Percentiles rank a stretch among this genome's conserved stretches.
phyloP scores from a whole-genome alignment of 2,113 vertebrate species.

The Psophia crepitans region DNA sequence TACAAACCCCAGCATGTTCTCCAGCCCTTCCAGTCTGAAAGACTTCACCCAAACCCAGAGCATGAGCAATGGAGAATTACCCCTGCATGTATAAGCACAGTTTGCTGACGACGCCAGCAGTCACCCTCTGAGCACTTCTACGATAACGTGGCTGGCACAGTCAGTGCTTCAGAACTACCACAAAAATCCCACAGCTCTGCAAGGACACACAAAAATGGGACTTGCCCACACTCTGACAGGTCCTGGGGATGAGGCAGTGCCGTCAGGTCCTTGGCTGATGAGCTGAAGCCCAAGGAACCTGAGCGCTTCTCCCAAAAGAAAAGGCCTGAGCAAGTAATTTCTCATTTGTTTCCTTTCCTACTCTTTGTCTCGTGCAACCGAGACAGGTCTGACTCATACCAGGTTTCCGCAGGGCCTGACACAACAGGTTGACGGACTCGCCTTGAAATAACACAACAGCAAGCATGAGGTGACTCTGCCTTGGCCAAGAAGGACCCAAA shows the following conservation, averaged over 20 bases:
- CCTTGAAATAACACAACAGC: constrained; percentile 18
- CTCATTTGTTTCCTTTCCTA: not conserved
- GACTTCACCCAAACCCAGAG: not conserved
- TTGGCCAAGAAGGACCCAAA: not conserved
- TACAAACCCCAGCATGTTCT: not conserved
- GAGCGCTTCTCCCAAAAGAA: not conserved
- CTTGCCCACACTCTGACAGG: not conserved
- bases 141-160: not conserved
- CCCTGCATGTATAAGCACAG: not conserved
- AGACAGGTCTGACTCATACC: not conserved
- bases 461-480: not conserved
- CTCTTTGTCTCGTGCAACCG: not conserved
- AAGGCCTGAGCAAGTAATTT: not conserved
- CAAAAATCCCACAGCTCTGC: not conserved
- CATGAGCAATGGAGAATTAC: not conserved
- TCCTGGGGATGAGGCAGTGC: not conserved
- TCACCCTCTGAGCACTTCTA: not conserved
- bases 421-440: not conserved
- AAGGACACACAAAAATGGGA: not conserved
- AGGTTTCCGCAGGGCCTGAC: not conserved
- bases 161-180: not conserved
- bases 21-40: not conserved
- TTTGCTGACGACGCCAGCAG: not conserved
- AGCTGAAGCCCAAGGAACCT: not conserved
- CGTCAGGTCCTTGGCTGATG: fast-evolving